Percentiles rank a stretch among this genome's conserved stretches.
Conservation (phyloP, 2,113 vertebrate genomes). For the Sapayoa aenigma region DNA sequence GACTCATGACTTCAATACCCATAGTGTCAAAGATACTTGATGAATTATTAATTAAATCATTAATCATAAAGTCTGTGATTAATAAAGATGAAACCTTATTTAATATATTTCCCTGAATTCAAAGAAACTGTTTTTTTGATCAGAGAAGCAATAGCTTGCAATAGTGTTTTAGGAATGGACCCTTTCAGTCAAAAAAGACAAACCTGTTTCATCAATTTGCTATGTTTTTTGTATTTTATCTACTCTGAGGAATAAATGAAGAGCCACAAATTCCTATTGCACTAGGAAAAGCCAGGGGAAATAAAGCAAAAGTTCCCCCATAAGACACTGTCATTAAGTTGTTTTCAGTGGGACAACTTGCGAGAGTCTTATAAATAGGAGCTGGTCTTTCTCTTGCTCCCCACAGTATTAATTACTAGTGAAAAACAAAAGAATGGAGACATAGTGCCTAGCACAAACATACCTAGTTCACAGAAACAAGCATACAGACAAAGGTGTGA, state of each 20-base stretch:
- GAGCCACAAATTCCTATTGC: neutral
- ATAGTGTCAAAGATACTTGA: neutral
- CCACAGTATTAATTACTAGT: neutral
- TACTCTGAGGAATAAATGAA: neutral
- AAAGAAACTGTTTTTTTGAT: neutral
- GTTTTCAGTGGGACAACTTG: constrained; percentile 9
- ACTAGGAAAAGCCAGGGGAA: neutral
- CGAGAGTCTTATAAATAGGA: neutral
- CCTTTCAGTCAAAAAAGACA: neutral
- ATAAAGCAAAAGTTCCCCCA: neutral
- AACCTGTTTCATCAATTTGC: neutral
- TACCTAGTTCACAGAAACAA: neutral
- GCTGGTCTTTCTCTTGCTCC: neutral
- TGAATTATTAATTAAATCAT: neutral
- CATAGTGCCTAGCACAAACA: neutral
- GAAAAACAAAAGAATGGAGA: neutral
- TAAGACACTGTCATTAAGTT: neutral
- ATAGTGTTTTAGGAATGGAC: neutral
- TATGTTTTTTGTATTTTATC: neutral
- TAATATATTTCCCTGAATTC: neutral
- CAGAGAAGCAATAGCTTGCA: neutral
- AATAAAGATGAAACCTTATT: neutral
- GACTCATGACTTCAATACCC: neutral
- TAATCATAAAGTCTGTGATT: neutral
- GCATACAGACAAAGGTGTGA: neutral